Evolutionary conservation across 2,888 invertebrate genomes (phyloP), one percentile per base, ranked within the genome.

Genomic region (Emmelina monodactyla): DNA sequence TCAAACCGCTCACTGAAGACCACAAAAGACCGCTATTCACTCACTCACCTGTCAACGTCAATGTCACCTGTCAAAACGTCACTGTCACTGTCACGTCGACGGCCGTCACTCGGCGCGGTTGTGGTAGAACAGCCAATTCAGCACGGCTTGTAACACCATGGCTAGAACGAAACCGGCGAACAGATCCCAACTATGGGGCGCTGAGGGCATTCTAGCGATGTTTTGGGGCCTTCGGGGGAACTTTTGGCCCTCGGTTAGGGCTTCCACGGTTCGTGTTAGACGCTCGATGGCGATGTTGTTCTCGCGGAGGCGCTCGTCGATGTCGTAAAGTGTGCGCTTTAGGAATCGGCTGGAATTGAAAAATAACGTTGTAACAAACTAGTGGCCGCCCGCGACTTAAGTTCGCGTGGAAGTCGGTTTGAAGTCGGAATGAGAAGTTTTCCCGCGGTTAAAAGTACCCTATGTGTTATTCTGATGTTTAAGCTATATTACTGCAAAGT

Each of bases 271-370:
- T 14, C 49, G 63, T 0, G 63, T 48, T 0, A 79, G 46, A 0
- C 68, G 45, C 11, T 76, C 72, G 16, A 85, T 58, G 9, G 83
- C 82, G 2, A 57, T 35, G 0, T 78, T 63, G 37, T 85, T 84
- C 1, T 81, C 79, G n/a, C 82, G 66, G 2, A 85, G 50, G 0
- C 80, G 59, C 1, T 61, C 45, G 46, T 83, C 84, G 6, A 85
- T 69, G 14, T 79, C 68, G 12, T 64, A 61, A 0, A 85, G 58
- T 0, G 76, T 67, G 19, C 75, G 61, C 14, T 82, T 69, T 12
- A 85, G 43, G 2, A 83, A 83, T 1, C 64, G 67, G n/a, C 68
- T 64, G 65, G 6, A 50, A 28, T 35, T 31, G 32, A 34, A 37
- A 31, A 34, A 25, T 19, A 6, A 19, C n/a, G n/a, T n/a, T n/a